Base-by-base conservation (phyloP, 37 sponge, comb jelly and placozoan genomes). In the Geodia barretti region DNA sequence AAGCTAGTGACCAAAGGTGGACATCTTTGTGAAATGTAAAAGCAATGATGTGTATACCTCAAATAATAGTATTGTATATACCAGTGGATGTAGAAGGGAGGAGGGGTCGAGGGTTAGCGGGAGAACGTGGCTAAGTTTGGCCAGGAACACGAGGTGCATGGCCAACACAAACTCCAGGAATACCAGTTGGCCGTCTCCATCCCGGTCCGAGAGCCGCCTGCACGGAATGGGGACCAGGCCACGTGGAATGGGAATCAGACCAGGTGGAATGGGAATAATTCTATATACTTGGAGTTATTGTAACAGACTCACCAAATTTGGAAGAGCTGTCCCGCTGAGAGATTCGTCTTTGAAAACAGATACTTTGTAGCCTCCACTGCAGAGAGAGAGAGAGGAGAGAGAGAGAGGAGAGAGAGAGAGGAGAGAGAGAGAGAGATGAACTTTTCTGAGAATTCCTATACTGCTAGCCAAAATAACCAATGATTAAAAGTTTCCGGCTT, bases 61-160 rank as follows among this genome's bases (percentile, higher is more conserved):
- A n/a, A n/a, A n/a, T n/a, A n/a, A n/a, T n/a, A n/a, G n/a, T n/a
- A n/a, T n/a, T n/a, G n/a, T n/a, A n/a, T n/a, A n/a, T n/a, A 85
- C 86, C 33, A 70, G 62, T 17, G 79, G 79, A 1, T 83, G 89
- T 4, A 88, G 79, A 58, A 88, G 38, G 25, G 64, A 24, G 58
- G 38, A 39, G 54, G 77, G 67, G 74, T 88, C 77, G 0, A 88
- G 64, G 34, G 34, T 33, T n/a, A 83, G 1, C 0, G 89, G 89
- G 11, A 88, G 84, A 1, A 25, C 23, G 64, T 84, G 79, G 58
- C 84, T 80, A 0, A 84, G 70, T 73, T 89, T 89, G 26, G 90
- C 79, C 42, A 89, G 34, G 39, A 70, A 89, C 29, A 92, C 40
- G 19, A 92, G 89, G 41, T 87, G 92, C 89, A 92, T 92, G 33